These are phyloP conservation scores for Perdita meconis DNA, from an alignment of 2,888 invertebrate genomes.

Conservation along the genomic window DNA sequence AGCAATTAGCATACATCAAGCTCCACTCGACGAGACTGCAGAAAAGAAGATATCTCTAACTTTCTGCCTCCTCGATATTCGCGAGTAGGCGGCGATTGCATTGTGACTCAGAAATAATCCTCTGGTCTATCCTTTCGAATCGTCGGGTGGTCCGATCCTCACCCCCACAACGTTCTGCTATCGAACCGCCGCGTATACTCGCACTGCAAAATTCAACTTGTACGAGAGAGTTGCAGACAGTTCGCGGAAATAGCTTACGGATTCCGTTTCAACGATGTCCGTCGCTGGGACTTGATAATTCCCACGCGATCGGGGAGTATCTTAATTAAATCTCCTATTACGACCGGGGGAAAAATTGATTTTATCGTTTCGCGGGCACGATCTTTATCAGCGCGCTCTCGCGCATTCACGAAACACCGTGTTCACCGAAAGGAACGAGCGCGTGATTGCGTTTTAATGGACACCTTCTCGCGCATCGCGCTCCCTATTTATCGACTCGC, in stretches of 20 bases:
- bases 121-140: slow-evolving; percentile 48
- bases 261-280: background rate
- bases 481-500: slow-evolving; percentile 25
- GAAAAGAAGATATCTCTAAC: background rate
- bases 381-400: slow-evolving; percentile 26
- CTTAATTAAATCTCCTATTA: slow-evolving; percentile 49
- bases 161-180: slow-evolving; percentile 30
- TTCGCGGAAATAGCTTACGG: slow-evolving; percentile 16
- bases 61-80: slow-evolving; percentile 49
- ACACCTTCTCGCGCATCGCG: slow-evolving; percentile 12
- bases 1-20: slow-evolving; percentile 33
- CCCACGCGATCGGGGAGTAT: slow-evolving; percentile 33
- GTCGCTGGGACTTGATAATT: slow-evolving; percentile 11
- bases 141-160: slow-evolving; percentile 42
- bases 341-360: slow-evolving; percentile 18
- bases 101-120: slow-evolving; percentile 58
- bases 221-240: background rate
- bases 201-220: slow-evolving; percentile 15
- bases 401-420: slow-evolving; percentile 17
- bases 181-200: background rate
- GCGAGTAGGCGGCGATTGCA: slow-evolving; percentile 53
- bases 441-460: slow-evolving; percentile 48
- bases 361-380: slow-evolving; percentile 11
- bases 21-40: background rate
- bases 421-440: background rate